phyloP scores from a whole-genome alignment of 2,113 vertebrate species.

The Oostethus manadensis region DNA sequence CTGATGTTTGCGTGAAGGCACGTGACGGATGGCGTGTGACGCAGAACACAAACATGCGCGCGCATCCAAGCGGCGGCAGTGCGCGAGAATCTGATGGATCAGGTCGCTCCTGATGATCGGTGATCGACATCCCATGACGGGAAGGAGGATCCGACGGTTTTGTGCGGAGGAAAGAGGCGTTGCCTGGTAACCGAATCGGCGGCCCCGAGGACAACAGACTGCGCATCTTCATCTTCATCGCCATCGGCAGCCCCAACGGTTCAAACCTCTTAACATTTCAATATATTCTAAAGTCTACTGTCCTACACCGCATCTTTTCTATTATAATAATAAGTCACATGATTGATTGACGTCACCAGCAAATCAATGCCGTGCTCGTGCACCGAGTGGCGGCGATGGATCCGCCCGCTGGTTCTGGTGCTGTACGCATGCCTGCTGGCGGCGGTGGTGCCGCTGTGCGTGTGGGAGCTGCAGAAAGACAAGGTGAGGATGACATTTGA shows the following conservation, averaged over 20 bases:
- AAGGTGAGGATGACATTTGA: slow-evolving; percentile 19
- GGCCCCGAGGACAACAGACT: slow-evolving; percentile 27
- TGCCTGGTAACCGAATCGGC: slow-evolving; percentile 45
- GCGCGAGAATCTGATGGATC: not conserved
- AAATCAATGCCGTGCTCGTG: slow-evolving; percentile 49
- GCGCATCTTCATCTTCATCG: slow-evolving; percentile 2
- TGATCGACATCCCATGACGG: not conserved
- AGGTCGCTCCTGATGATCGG: not conserved
- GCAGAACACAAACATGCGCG: slow-evolving; percentile 20
- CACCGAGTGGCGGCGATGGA: slow-evolving; percentile 57
- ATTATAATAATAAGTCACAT: slow-evolving; percentile 1
- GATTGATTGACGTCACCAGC: slow-evolving; percentile 13
- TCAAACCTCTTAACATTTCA: not conserved
- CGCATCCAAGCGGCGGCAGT: not conserved
- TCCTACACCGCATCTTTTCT: no score
- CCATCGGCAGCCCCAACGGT: slow-evolving; percentile 3
- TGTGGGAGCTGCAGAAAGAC: slow-evolving; percentile 62
- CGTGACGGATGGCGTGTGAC: slow-evolving; percentile 38
- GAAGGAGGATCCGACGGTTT: slow-evolving; percentile 4
- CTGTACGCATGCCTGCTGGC: slow-evolving; percentile 47
- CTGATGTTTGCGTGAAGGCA: not conserved
- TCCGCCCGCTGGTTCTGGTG: slow-evolving; percentile 59
- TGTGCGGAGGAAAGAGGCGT: slow-evolving; percentile 39
- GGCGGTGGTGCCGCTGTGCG: slow-evolving; percentile 53
- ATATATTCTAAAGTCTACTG: not conserved